phyloP scores from a whole-genome alignment of 2,113 vertebrate genomes.

The Phodopus roborovskii region DNA sequence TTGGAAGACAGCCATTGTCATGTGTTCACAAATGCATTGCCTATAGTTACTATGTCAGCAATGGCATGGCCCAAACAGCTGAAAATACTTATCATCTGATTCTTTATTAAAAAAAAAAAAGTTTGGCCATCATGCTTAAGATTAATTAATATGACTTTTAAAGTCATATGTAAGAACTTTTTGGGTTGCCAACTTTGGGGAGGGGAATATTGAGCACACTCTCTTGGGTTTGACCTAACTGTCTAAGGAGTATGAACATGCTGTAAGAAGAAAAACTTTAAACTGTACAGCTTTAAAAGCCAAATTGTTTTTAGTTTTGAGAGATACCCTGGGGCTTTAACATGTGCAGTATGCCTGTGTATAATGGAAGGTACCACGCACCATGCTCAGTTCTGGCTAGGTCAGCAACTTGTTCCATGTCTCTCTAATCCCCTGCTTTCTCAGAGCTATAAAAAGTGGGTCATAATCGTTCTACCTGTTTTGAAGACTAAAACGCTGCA shows the following conservation, averaged over 20 bases:
- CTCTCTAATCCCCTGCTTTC: background rate
- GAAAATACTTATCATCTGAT: background rate
- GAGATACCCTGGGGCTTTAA: background rate
- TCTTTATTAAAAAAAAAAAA: background rate
- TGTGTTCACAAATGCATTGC: fast-evolving
- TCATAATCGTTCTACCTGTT: background rate
- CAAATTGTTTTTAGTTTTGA: background rate
- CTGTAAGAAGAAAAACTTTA: background rate
- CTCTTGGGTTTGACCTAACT: background rate
- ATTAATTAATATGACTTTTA: background rate
- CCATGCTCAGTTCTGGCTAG: fast-evolving
- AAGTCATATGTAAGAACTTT: background rate
- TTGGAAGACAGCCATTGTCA: too few species aligned
- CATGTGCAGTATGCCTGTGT: fast-evolving
- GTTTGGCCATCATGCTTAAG: too few species aligned
- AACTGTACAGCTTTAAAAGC: background rate
- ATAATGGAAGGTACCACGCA: fast-evolving
- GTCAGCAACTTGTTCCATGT: too few species aligned
- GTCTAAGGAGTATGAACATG: background rate
- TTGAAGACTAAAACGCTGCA: background rate
- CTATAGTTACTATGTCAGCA: fast-evolving
- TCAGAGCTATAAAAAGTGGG: background rate
- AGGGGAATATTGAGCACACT: background rate
- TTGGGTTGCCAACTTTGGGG: background rate
- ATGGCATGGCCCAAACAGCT: fast-evolving